These are phyloP conservation scores for Odocoileus hemionus DNA, from an alignment of 2,113 vertebrate species.

Conservation along the genomic window DNA sequence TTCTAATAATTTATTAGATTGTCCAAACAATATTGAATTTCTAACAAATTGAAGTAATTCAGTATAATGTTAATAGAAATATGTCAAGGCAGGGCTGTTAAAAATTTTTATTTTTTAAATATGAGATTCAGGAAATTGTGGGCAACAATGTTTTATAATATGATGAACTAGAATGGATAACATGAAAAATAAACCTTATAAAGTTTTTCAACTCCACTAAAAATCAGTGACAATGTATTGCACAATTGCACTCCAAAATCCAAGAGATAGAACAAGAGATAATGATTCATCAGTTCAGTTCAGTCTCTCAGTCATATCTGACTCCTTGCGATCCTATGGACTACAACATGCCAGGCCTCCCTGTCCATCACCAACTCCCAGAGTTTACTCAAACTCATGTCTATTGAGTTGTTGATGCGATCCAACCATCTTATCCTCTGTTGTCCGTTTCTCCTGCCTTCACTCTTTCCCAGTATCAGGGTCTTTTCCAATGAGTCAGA, in stretches of 20 bases:
- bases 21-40: background rate
- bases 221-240: background rate
- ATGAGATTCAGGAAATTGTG: background rate
- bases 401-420: background rate
- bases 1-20: background rate
- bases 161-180: background rate
- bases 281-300: background rate
- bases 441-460: rapidly evolving
- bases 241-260: background rate
- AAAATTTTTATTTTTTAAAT: background rate
- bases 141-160: background rate
- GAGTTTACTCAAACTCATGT: background rate
- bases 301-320: background rate
- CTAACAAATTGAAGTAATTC: background rate
- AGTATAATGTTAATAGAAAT: background rate
- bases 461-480: background rate
- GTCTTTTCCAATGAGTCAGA: background rate
- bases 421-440: background rate
- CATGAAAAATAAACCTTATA: background rate
- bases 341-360: background rate
- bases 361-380: background rate
- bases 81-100: background rate
- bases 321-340: rapidly evolving
- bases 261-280: background rate
- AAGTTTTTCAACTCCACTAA: background rate